Base-by-base conservation (phyloP, 2,797 vertebrate species). In the Cuculus canorus region DNA sequence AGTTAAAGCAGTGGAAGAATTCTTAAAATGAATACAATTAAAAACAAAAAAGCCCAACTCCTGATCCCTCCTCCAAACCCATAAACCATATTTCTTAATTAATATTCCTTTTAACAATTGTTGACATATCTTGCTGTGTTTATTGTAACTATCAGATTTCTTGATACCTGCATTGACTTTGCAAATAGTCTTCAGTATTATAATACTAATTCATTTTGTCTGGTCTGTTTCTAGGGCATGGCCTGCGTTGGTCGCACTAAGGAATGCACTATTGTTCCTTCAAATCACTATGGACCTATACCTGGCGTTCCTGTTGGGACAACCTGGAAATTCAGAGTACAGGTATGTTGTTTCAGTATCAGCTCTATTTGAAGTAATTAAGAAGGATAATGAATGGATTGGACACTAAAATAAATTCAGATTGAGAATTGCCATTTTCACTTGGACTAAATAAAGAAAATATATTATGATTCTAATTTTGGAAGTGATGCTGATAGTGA, bases 261-360 rank as follows among this genome's bases (percentile, higher is more conserved):
- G 97, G 99, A 99, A 97, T 99, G 99, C 97, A 99, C 99, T 79
- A 99, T 99, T 95, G 99, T 99, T 92, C 99, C 99, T 73, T 99
- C 99, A 47, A 99, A 99, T 98, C 99, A 99, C 93, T 99, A 99
- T 91, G 99, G 99, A 54, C 99, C 99, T 25, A 98, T 99, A 95
- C 99, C 99, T 63, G 99, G 99, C 35, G 96, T 99, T 97, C 99
- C 99, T 87, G 99, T 99, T 83, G 99, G 99, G 90, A 99, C 99
- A 85, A 99, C 99, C 19, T 99, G 99, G 99, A 99, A 99, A 94
- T 99, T 99, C 97, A 98, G 99, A 98, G 99, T 99, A 92, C 99
- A 99, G 98, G 99, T 99, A 96, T 95, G 97, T 89, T 79, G 17
- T 52, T 91, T 90, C 80, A 73, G 35, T 63, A 70, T 90, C 88